Evolutionary conservation across 1,140 invertebrate genomes (phyloP).

Genomic region (Platorchestia sp.): DNA sequence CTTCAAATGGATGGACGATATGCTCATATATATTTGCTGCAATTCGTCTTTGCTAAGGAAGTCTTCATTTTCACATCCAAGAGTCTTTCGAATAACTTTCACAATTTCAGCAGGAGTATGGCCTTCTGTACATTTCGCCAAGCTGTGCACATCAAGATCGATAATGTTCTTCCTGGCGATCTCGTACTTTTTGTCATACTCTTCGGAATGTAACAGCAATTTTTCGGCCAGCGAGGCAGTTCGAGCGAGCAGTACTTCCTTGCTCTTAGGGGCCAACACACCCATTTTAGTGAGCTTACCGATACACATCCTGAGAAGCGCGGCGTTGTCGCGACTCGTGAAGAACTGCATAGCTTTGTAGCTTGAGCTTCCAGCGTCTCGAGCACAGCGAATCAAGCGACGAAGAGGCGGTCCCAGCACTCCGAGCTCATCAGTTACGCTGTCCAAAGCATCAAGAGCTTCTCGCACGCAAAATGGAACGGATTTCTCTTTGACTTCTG

Average conservation of each 20-base stretch:
- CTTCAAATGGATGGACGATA: not conserved
- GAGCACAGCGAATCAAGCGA: not conserved
- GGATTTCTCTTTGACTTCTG: not conserved
- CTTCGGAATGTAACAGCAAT: not conserved
- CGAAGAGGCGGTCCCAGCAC: constrained; percentile 20
- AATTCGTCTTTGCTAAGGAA: not conserved
- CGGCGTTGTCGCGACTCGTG: not conserved
- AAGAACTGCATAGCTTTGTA: not conserved
- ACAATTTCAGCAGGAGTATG: not conserved
- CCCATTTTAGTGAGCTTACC: constrained; percentile 3
- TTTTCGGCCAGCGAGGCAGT: constrained; percentile 27
- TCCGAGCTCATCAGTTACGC: not conserved
- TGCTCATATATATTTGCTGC: constrained; percentile 25
- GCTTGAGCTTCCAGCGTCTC: constrained; percentile 6
- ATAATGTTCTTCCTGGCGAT: not conserved
- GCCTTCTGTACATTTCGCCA: not conserved
- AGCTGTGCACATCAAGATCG: constrained; percentile 1
- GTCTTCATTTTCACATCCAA: constrained; percentile 18
- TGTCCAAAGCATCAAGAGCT: constrained; percentile 5
- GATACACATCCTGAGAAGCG: constrained; percentile 25
- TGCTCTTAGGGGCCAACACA: not conserved
- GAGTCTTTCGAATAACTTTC: not conserved
- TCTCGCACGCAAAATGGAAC: not conserved
- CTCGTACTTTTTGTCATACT: constrained; percentile 7
- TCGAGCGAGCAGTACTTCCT: not conserved